Conservation (phyloP, 2,797 vertebrate species). For the Balearica regulorum region DNA sequence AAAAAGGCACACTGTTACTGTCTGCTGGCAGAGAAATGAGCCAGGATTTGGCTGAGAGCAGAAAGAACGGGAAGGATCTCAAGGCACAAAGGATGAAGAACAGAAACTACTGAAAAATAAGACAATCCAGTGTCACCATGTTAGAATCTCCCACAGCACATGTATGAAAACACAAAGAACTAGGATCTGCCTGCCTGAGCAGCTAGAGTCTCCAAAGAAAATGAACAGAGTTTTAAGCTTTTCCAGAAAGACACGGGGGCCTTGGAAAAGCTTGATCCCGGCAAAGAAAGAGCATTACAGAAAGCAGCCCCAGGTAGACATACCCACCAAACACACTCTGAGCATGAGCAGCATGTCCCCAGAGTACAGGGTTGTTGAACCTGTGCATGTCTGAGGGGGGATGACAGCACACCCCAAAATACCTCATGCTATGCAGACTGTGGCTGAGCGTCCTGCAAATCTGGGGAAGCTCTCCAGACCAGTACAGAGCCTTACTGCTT, state of each 20-base stretch:
- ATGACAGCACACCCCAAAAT: not conserved
- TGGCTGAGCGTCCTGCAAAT: not conserved
- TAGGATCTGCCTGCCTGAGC: not conserved
- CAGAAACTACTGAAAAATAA: not conserved
- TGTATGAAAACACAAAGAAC: not conserved
- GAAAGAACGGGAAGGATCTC: not conserved
- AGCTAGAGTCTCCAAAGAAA: not conserved
- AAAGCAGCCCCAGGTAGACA: not conserved
- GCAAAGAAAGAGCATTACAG: not conserved
- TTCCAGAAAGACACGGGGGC: not conserved
- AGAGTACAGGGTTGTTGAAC: not conserved
- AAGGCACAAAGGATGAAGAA: not conserved
- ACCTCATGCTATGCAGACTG: not conserved
- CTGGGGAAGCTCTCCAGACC: not conserved
- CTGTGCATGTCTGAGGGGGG: not conserved
- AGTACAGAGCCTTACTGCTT: not conserved
- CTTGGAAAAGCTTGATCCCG: not conserved
- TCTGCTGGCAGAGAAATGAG: not conserved
- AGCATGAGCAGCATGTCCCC: rapidly evolving
- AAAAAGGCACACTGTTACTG: not conserved
- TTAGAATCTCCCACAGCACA: not conserved
- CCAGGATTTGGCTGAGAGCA: not conserved
- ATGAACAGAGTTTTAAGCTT: not conserved
- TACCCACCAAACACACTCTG: not conserved
- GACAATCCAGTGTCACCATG: not conserved